Base-by-base conservation (phyloP, 2,797 vertebrate genomes). In the Hapalemur alaotrensis region DNA sequence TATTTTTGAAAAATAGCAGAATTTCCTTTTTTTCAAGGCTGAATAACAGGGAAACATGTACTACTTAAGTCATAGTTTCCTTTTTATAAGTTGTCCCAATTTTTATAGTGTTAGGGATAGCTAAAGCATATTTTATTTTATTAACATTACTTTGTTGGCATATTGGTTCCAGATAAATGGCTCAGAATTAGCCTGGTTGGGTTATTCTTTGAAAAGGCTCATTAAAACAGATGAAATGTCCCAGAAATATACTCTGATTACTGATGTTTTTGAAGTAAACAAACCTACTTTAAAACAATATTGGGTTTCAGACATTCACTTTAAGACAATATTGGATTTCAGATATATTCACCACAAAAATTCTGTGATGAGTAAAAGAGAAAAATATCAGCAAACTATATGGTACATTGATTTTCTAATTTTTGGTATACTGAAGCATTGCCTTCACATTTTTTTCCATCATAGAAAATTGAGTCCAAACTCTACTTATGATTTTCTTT, bases 91-190 rank as follows among this genome's bases (percentile, higher is more conserved):
- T 81, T 95, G 7, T 87, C 89, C 22, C 61, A 94, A 48, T 91
- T 95, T 95, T 91, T 96, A 41, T 87, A 89, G 92, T 93, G 25
- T 50, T 63, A 88, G 54, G 52, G 14, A 20, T 96, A 38, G 28
- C 14, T 52, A 85, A 95, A 85, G 90, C 18, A 54, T 82, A 94
- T 87, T 95, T 95, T 94, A 90, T 86, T 95, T 94, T 91, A 87
- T 94, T 38, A 38, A 38, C 2, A 41, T 90, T 95, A 59, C 92
- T 84, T 35, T 78, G n/a, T 92, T 92, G 89, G n/a, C 80, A 73
- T 93, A 75, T 76, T 93, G 46, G 76, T 89, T 97, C 43, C 85
- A 95, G 54, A 82, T 82, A 93, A 96, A 52, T 81, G 67, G 8
- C 12, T 88, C n/a, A 82, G 84, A 96, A 95, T 95, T 92, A 95